Conservation (phyloP, 2,113 vertebrate genomes). For the Phaethornis superciliosus region DNA sequence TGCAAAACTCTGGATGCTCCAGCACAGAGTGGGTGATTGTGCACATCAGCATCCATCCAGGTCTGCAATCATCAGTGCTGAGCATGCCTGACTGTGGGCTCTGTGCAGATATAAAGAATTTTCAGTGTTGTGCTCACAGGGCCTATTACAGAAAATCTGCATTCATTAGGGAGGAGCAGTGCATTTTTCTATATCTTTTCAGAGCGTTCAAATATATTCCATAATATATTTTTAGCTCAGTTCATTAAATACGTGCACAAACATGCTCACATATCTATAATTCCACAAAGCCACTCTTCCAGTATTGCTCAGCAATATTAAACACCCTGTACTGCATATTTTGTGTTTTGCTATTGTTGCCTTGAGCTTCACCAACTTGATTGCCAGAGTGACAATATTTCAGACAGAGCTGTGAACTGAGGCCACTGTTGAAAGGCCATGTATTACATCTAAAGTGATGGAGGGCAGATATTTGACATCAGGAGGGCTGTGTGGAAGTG, state of each 20-base stretch:
- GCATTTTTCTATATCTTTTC: neutral
- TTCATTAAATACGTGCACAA: neutral
- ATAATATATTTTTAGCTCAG: conserved; percentile 13
- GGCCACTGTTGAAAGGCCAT: neutral
- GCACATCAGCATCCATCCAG: conserved; percentile 2
- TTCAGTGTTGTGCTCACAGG: neutral
- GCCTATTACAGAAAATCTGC: neutral
- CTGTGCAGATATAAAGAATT: neutral
- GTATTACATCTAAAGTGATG: neutral
- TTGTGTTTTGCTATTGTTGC: neutral
- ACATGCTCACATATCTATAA: neutral
- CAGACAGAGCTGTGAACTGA: conserved; percentile 1
- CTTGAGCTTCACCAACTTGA: neutral
- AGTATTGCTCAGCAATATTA: neutral
- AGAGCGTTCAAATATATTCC: neutral
- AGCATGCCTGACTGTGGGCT: neutral
- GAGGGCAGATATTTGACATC: neutral
- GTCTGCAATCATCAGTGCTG: neutral
- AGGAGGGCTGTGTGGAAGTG: neutral
- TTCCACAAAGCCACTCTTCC: neutral
- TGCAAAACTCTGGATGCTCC: neutral
- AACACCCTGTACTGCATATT: neutral
- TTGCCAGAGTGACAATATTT: neutral
- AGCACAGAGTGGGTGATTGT: neutral
- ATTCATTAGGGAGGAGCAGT: neutral